Base-by-base conservation (phyloP, 2,888 invertebrate genomes). In the Melinaea menophilus region DNA sequence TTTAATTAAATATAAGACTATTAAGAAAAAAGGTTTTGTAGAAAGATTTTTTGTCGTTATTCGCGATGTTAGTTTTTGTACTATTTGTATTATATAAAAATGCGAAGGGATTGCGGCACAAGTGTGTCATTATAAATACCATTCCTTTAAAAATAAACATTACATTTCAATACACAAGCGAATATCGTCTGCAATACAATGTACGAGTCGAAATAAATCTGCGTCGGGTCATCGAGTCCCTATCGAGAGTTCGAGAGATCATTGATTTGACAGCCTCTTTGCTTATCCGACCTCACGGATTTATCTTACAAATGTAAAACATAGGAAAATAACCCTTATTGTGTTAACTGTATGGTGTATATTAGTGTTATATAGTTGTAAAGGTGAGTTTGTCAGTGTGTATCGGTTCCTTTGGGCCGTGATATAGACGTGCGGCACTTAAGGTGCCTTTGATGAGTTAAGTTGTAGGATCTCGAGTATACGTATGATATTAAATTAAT, bases 201-300 rank as follows among this genome's bases (percentile, higher is more conserved):
- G 55, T 64, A 62, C 47, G 51, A 62, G 64, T 63, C 63, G 63
- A 66, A 66, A 73, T 69, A 72, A 72, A 71, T 71, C 66, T 56
- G 62, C 68, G 63, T 64, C 65, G 66, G 71, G 73, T 70, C 71
- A 71, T 71, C 69, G 69, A 73, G 72, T 69, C 70, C 67, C 51
- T 68, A 62, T 64, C 67, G 61, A 63, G 58, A 64, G 61, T 66
- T 73, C 73, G 65, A 75, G 70, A 69, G 71, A 68, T 74, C 74
- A 71, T 73, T 75, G 77, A 76, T 76, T 76, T 75, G 76, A 76
- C 73, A 73, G 71, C 67, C 71, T 67, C 70, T 72, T 41, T 69
- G 69, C 68, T 64, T 68, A 22, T 34, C 55, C 65, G 59, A 63
- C 46, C 48, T 54, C 62, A 48, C 3, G 5, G 34, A 41, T 48